phyloP scores from a whole-genome alignment of 2,797 vertebrate genomes.

The Mustela erminea region DNA sequence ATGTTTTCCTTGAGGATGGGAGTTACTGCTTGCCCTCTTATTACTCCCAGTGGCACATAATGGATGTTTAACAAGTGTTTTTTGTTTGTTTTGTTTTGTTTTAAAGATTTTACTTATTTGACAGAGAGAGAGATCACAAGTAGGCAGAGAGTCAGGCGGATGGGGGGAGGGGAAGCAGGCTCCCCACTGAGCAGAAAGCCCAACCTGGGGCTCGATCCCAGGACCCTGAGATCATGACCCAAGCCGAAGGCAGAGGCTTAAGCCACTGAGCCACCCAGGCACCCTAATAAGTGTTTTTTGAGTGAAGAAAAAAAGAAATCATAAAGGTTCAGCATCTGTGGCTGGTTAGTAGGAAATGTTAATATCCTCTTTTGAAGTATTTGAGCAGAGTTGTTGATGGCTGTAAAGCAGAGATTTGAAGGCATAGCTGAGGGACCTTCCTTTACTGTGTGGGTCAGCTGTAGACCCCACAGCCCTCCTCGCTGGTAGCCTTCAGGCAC shows the following conservation, averaged over 20 bases:
- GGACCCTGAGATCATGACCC: too few relatives aligned
- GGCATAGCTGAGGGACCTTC: background rate
- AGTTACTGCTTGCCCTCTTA: background rate
- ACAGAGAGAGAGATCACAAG: too few relatives aligned
- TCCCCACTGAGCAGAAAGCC: too few relatives aligned
- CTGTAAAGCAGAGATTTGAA: background rate
- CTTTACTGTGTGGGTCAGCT: background rate
- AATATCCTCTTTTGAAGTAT: background rate
- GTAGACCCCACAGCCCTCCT: background rate
- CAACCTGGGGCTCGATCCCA: too few relatives aligned
- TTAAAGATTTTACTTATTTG: too few relatives aligned
- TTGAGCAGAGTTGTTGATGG: background rate
- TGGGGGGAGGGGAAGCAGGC: too few relatives aligned
- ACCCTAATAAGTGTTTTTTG: background rate
- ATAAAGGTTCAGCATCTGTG: background rate
- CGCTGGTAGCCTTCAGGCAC: background rate
- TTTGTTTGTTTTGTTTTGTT: background rate
- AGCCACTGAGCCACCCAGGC: too few relatives aligned
- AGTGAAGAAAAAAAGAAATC: background rate
- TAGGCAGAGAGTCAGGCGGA: too few relatives aligned
- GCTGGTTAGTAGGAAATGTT: background rate
- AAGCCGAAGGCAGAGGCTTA: too few relatives aligned
- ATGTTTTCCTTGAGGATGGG: background rate
- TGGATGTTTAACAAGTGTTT: background rate
- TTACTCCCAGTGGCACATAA: background rate